Conservation (phyloP, 2,888 invertebrate genomes). For the Eilema griseolum region DNA sequence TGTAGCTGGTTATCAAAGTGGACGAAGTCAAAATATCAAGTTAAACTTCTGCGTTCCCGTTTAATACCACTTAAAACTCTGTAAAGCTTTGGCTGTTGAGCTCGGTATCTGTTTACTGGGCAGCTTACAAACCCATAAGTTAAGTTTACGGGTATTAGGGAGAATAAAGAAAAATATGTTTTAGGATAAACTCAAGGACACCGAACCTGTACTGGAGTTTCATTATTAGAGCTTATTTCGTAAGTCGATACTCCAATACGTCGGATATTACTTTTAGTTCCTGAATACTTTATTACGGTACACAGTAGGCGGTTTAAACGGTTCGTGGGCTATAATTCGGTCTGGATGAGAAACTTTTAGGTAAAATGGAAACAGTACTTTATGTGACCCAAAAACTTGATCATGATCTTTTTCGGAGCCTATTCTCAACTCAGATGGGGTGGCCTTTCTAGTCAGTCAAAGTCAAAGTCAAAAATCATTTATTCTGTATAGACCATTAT, state of each 20-base stretch:
- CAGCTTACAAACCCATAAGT: slow-evolving; percentile 47
- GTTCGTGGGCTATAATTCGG: slow-evolving; percentile 5
- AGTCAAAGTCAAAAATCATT: no score
- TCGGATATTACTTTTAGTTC: slow-evolving; percentile 20
- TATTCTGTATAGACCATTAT: no score
- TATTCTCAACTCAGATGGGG: no score
- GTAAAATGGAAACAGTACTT: not conserved
- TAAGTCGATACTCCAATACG: slow-evolving; percentile 24
- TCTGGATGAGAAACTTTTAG: not conserved
- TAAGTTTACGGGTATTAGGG: slow-evolving; percentile 46
- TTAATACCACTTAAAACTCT: slow-evolving; percentile 17
- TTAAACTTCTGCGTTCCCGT: slow-evolving; percentile 33
- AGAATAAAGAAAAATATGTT: slow-evolving; percentile 50
- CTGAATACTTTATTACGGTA: slow-evolving; percentile 16
- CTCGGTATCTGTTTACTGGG: slow-evolving; percentile 48
- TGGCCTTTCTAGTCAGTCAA: no score
- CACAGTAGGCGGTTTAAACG: slow-evolving; percentile 7
- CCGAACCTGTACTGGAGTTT: slow-evolving; percentile 32
- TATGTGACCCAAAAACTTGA: not conserved
- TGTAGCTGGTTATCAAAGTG: no score
- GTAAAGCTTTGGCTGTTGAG: slow-evolving; percentile 31
- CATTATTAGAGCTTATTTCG: slow-evolving; percentile 39
- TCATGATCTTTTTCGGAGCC: no score
- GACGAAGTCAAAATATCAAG: slow-evolving; percentile 24
- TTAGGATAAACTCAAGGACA: slow-evolving; percentile 40